Conservation (phyloP, 2,797 vertebrate species). For the Taenioides sp. region DNA sequence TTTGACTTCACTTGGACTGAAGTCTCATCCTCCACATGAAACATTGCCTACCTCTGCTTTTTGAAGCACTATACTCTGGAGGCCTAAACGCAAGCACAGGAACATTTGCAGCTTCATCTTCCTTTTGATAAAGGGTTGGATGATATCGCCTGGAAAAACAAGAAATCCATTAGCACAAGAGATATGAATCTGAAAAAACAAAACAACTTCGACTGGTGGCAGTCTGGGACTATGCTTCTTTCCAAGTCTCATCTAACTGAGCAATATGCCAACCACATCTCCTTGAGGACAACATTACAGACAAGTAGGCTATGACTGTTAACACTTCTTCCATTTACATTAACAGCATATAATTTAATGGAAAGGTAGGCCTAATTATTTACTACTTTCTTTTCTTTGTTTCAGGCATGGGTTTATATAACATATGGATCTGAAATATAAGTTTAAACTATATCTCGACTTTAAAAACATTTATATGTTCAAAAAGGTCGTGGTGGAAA, state of each 20-base stretch:
- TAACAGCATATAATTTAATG: slow-evolving; percentile 53
- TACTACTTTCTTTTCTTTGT: slow-evolving; percentile 50
- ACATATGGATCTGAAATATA: too few species aligned
- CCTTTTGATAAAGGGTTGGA: slow-evolving; percentile 73
- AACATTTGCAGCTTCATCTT: slow-evolving; percentile 81
- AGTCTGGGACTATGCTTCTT: slow-evolving; percentile 75
- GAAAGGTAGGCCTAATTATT: slow-evolving; percentile 69
- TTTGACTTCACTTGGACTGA: slow-evolving; percentile 49
- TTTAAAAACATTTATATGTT: slow-evolving; percentile 16
- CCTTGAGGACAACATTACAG: slow-evolving; percentile 80
- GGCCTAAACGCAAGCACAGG: slow-evolving; percentile 80
- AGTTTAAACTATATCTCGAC: neutral
- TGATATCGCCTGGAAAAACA: slow-evolving; percentile 76
- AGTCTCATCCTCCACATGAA: slow-evolving; percentile 63
- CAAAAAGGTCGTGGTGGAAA: slow-evolving; percentile 40
- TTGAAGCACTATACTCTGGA: slow-evolving; percentile 79
- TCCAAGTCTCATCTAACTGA: slow-evolving; percentile 78
- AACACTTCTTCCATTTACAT: slow-evolving; percentile 59
- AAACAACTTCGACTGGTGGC: slow-evolving; percentile 15
- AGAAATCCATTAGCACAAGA: slow-evolving; percentile 76
- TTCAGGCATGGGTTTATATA: slow-evolving; percentile 13
- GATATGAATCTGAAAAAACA: slow-evolving; percentile 56
- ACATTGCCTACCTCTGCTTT: slow-evolving; percentile 77
- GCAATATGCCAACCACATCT: slow-evolving; percentile 79
- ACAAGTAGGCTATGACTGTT: slow-evolving; percentile 52